These are phyloP conservation scores for Tauraco hartlaubi DNA, from an alignment of 2,797 vertebrate species.

Conservation along the genomic window DNA sequence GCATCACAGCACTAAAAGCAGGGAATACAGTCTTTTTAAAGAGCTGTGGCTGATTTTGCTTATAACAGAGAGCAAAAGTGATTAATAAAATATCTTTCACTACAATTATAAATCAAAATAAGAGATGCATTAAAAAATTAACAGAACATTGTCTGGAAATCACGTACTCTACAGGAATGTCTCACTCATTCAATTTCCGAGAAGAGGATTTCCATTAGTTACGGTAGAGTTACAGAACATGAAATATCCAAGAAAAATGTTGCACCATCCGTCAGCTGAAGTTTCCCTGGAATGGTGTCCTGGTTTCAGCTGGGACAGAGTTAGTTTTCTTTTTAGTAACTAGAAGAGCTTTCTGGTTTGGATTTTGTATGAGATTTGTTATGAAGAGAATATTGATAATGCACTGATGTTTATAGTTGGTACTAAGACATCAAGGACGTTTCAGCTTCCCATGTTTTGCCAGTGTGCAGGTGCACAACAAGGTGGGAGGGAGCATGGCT, in stretches of 20 bases:
- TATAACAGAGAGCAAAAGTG: slow-evolving; percentile 35
- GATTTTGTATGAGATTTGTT: too few species aligned
- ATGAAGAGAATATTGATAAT: too few species aligned
- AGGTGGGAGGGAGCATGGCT: too few species aligned
- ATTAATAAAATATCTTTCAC: slow-evolving; percentile 49
- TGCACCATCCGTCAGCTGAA: neutral
- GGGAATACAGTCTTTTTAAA: neutral
- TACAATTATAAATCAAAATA: slow-evolving; percentile 74
- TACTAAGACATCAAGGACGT: too few species aligned
- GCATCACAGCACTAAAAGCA: neutral
- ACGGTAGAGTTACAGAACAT: slow-evolving; percentile 11
- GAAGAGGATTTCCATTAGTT: slow-evolving; percentile 60
- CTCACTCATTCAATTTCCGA: slow-evolving; percentile 45
- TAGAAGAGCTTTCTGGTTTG: too few species aligned
- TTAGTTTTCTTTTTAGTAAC: too few species aligned
- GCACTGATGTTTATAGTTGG: too few species aligned
- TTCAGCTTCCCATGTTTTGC: too few species aligned
- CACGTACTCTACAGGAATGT: slow-evolving; percentile 52
- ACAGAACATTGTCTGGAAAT: slow-evolving; percentile 73
- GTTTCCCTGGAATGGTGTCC: neutral
- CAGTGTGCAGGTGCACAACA: too few species aligned
- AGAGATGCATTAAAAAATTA: slow-evolving; percentile 74
- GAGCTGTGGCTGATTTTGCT: slow-evolving; percentile 14
- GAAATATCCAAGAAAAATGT: slow-evolving; percentile 3
- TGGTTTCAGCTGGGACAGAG: too few species aligned